Evolutionary conservation across 1,140 invertebrate genomes (phyloP), one percentile per base, ranked within the genome.

Genomic region (Aphelenchoides fujianensis): DNA sequence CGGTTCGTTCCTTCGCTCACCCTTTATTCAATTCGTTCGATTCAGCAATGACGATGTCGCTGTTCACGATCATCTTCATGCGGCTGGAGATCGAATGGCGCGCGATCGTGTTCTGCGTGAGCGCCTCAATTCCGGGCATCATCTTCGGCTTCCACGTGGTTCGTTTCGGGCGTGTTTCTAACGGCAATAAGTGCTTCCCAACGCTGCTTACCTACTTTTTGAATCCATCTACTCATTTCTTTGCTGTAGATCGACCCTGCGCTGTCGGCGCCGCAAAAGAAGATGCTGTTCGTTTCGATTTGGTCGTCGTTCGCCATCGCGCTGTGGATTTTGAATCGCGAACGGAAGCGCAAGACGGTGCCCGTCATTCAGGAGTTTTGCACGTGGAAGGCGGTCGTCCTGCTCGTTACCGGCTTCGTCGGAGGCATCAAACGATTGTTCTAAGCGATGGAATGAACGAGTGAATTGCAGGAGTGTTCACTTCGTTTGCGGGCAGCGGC

Each of bases 211-310:
- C n/a, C n/a, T n/a, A n/a, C n/a, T n/a, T n/a, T n/a, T n/a, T n/a
- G n/a, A n/a, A n/a, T n/a, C n/a, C n/a, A n/a, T n/a, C n/a, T n/a
- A n/a, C n/a, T n/a, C n/a, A n/a, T n/a, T n/a, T n/a, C n/a, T n/a
- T n/a, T 72, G 19, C 2, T 78, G 36, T 9, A 76, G 74, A 23
- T 76, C 30, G 74, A 76, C 41, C 52, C 71, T 23, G 27, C 69
- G 34, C 69, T 78, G 35, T 62, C 61, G 27, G 75, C 35, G 2
- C 54, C 68, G 9, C 54, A 78, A 59, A 81, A 81, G 80, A 81
- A 81, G 72, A 80, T 81, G 74, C 37, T 75, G 19, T 81, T 81
- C 64, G 79, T 81, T 52, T 75, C 71, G 5, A 79, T 82, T 28
- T 81, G 79, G 79, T 72, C 75, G 36, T 53, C 80, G 16, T 81